phyloP scores from a whole-genome alignment of 2,888 invertebrate species.

The Tenodera sinensis region DNA sequence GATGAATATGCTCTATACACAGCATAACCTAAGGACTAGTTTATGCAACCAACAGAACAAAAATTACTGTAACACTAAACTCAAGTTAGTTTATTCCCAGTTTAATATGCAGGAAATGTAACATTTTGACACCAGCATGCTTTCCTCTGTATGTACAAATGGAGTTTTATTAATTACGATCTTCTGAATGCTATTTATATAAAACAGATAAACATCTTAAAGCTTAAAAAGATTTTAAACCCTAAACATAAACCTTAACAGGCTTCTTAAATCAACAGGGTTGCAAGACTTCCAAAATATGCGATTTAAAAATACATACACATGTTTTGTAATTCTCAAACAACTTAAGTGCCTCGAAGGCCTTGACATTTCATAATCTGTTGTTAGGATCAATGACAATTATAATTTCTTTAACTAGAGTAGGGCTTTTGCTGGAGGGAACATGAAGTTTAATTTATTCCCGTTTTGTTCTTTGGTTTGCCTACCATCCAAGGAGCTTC shows the following conservation, averaged over 20 bases:
- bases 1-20: neutral
- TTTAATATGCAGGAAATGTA: neutral
- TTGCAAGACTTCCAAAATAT: too few species aligned
- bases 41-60: neutral
- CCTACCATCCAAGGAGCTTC: too few species aligned
- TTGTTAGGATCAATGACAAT: neutral
- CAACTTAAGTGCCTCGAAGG: too few species aligned
- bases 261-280: neutral
- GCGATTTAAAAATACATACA: too few species aligned
- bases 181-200: too few species aligned
- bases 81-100: neutral
- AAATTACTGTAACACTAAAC: neutral
- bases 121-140: neutral
- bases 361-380: too few species aligned
- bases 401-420: neutral
- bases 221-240: neutral
- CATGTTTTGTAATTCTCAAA: too few species aligned
- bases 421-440: too few species aligned
- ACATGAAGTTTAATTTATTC: too few species aligned
- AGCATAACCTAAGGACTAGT: neutral
- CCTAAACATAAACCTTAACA: neutral
- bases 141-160: neutral
- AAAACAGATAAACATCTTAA: neutral
- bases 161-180: too few species aligned
- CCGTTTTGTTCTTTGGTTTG: too few species aligned